Conservation (phyloP, 2,797 vertebrate species). For the Rhabdophis nuchalis region DNA sequence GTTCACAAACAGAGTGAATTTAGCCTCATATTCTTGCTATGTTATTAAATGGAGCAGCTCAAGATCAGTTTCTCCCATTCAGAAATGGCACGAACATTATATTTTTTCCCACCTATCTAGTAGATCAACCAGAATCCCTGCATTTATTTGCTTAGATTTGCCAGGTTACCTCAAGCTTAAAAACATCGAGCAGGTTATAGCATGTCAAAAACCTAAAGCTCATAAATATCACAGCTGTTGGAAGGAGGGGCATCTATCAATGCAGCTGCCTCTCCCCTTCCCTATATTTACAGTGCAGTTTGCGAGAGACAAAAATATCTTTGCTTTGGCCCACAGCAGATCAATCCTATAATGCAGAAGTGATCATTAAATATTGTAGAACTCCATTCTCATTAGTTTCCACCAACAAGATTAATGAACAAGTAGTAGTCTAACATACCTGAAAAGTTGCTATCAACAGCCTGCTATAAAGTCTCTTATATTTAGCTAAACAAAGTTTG, state of each 20-base stretch:
- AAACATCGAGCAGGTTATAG: background rate
- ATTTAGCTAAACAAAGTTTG: background rate
- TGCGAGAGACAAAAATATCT: conserved; percentile 41
- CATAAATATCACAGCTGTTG: conserved; percentile 6
- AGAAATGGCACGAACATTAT: background rate
- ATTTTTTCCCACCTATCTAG: background rate
- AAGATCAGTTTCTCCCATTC: background rate
- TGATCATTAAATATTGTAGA: background rate
- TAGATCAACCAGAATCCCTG: background rate
- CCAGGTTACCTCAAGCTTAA: background rate
- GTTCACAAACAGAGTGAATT: background rate
- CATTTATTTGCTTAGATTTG: conserved; percentile 3
- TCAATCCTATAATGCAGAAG: background rate
- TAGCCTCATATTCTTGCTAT: background rate
- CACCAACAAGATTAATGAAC: too few relatives aligned
- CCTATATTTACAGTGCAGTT: conserved; percentile 13
- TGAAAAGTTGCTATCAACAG: background rate
- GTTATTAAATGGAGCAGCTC: too few relatives aligned
- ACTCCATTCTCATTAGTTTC: background rate
- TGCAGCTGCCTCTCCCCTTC: background rate
- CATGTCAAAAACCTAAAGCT: conserved; percentile 3
- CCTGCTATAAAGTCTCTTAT: background rate
- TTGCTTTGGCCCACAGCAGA: background rate
- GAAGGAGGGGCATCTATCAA: conserved; percentile 14
- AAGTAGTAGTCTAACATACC: background rate